A percentile compares a stretch with the other conserved stretches of the same genome.
Evolutionary conservation across 2,797 vertebrate genomes (phyloP).

Genomic region (Carcharodon carcharias): DNA sequence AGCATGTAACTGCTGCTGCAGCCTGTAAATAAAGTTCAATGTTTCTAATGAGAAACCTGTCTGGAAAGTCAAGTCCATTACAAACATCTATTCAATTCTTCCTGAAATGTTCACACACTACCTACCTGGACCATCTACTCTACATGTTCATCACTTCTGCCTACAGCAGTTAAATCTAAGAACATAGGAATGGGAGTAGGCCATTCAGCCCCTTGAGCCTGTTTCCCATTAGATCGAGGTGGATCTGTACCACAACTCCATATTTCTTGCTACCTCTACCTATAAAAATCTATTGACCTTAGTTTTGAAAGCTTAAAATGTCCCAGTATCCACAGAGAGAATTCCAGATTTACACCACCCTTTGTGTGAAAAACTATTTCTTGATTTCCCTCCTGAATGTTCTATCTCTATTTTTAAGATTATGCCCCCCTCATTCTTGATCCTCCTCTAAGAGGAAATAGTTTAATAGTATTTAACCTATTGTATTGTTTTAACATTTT

Average conservation of each 20-base stretch:
- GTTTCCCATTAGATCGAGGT: neutral
- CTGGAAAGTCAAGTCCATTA: no score
- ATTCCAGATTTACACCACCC: neutral
- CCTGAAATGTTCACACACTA: neutral
- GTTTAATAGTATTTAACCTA: neutral
- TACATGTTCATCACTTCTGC: neutral
- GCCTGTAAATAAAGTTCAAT: no score
- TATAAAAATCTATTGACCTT: no score
- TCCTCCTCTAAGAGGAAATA: neutral
- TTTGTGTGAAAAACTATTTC: neutral
- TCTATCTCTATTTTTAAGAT: neutral
- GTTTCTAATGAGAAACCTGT: no score
- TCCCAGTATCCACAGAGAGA: neutral
- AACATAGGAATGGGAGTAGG: neutral
- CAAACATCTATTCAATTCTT: neutral
- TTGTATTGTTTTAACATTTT: neutral
- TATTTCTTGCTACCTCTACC: neutral
- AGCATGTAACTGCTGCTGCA: no score
- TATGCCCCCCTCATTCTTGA: neutral
- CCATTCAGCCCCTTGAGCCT: neutral
- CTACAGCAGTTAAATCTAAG: neutral
- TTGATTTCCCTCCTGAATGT: neutral
- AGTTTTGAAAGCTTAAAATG: neutral
- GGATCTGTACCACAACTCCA: neutral
- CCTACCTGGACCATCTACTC: neutral